phyloP scores from a whole-genome alignment of 2,113 vertebrate species.

The Perca fluviatilis region DNA sequence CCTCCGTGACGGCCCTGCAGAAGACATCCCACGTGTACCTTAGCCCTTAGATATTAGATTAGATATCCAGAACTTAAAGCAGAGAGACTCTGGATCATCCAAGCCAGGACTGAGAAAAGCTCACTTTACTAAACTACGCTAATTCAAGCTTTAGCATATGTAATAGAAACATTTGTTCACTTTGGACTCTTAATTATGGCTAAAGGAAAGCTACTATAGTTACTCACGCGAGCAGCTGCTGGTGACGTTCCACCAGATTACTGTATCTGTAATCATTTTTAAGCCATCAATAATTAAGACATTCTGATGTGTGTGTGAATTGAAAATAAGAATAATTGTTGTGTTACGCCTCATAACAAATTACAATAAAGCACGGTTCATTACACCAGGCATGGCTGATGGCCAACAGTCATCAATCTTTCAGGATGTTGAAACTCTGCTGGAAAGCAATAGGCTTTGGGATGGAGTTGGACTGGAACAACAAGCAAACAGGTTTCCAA shows the following conservation, averaged over 20 bases:
- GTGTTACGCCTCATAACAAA: conserved; percentile 57
- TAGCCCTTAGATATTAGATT: background rate
- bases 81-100: background rate
- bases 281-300: conserved; percentile 70
- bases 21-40: conserved; percentile 9
- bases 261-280: conserved; percentile 27
- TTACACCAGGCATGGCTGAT: conserved; percentile 66
- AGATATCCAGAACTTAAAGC: background rate
- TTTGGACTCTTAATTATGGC: conserved; percentile 14
- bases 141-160: conserved; percentile 10
- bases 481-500: conserved; percentile 46
- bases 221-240: conserved; percentile 40
- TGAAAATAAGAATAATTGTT: conserved; percentile 61
- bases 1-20: background rate
- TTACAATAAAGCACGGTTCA: conserved; percentile 72
- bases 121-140: background rate
- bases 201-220: conserved; percentile 16
- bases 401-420: conserved; percentile 73
- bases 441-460: conserved; percentile 45
- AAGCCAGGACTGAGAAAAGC: background rate
- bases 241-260: conserved; percentile 32
- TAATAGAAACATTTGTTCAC: background rate
- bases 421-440: conserved; percentile 53
- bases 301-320: conserved; percentile 60
- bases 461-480: conserved; percentile 45